Conservation (phyloP, 1,140 invertebrate species). For the Zaprionus tsacasi region DNA sequence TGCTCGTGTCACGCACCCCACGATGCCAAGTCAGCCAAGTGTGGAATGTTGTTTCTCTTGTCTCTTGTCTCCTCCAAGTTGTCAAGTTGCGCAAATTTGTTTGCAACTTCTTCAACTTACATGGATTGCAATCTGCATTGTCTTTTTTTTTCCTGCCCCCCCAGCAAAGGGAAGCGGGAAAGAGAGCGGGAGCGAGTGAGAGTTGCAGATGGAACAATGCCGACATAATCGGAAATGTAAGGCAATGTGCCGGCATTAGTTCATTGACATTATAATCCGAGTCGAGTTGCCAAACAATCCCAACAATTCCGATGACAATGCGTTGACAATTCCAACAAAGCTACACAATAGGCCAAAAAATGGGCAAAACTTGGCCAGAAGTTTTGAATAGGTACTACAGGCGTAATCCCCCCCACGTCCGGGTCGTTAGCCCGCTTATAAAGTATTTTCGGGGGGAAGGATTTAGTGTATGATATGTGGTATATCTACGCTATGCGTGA, state of each 20-base stretch:
- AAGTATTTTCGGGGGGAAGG: not conserved
- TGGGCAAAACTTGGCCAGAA: constrained; percentile 20
- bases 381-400: constrained; percentile 1
- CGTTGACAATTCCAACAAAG: not conserved
- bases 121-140: constrained; percentile 45
- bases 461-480: not conserved
- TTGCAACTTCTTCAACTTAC: constrained; percentile 67
- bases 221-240: constrained; percentile 71
- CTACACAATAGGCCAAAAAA: not conserved
- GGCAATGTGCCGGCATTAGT: constrained; percentile 56
- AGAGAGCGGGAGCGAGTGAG: not conserved
- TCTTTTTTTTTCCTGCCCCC: too few relatives aligned
- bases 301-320: constrained; percentile 29
- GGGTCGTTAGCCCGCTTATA: constrained; percentile 2
- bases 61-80: constrained; percentile 34
- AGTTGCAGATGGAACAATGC: constrained; percentile 38
- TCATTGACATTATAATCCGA: constrained; percentile 64
- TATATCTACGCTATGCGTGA: constrained; percentile 28
- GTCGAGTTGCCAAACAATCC: constrained; percentile 37
- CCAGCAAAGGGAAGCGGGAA: not conserved
- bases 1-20: constrained; percentile 9
- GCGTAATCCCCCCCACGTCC: not conserved
- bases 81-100: constrained; percentile 78
- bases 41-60: constrained; percentile 43
- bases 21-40: constrained; percentile 49